Percentiles rank a stretch among this genome's conserved stretches.
Conservation (phyloP, 2,797 vertebrate species). For the Alfaro cultratus region DNA sequence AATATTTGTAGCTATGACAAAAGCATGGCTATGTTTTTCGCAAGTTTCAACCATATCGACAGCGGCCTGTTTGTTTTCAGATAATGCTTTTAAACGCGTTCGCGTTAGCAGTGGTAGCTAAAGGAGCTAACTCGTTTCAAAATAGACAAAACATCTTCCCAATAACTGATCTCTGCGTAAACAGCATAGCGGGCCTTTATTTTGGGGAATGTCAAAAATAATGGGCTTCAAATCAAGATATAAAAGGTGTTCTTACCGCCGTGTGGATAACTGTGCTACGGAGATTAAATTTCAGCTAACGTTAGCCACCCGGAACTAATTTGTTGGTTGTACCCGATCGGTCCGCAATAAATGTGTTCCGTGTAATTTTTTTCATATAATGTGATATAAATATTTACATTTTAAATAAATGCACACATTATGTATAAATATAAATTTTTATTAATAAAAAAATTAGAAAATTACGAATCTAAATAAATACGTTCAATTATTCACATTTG, state of each 20-base stretch:
- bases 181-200: neutral
- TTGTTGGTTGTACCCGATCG: slow-evolving; percentile 11
- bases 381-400: neutral
- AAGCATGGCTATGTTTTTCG: accelerated
- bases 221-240: neutral
- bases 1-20: neutral
- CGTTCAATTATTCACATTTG: neutral
- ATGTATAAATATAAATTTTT: neutral
- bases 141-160: neutral
- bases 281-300: slow-evolving; percentile 46
- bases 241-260: slow-evolving; percentile 56
- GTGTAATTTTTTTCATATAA: neutral
- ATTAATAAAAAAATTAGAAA: neutral
- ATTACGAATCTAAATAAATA: neutral
- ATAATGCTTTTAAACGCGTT: neutral
- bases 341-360: slow-evolving; percentile 53
- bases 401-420: neutral
- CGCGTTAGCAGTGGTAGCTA: slow-evolving; percentile 21
- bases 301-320: slow-evolving; percentile 69
- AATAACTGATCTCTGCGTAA: neutral
- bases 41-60: neutral
- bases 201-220: too few relatives aligned
- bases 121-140: slow-evolving; percentile 36
- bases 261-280: slow-evolving; percentile 17
- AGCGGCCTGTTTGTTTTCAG: accelerated